Base-by-base conservation (phyloP, 2,113 vertebrate species). In the Pampusana beccarii region DNA sequence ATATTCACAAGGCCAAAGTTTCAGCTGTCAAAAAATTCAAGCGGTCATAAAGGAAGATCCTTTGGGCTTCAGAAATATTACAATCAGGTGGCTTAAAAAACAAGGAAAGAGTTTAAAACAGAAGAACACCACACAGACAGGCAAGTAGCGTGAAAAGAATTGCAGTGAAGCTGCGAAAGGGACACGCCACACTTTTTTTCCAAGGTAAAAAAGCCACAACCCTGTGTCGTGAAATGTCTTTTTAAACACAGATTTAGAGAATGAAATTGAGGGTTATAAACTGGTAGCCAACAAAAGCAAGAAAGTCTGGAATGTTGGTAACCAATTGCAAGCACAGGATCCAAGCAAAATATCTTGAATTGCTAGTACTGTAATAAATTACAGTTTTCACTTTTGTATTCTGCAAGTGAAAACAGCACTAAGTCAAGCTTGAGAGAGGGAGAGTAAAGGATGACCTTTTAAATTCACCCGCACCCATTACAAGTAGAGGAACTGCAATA, bases 321-420 rank as follows among this genome's bases (percentile, higher is more conserved):
- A 98, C 98, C 96, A 36, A 95, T 67, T 92, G 88, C 85, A 80
- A 88, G 84, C 86, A 54, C 65, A 83, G 86, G 89, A 95, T 98
- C 98, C 98, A 98, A 98, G 97, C 90, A 98, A 98, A 98, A 98
- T 97, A 98, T 97, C 97, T 98, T 98, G 97, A 97, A 98, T 98
- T 98, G 98, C 98, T 97, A 90, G 98, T 94, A 97, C 95, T 93
- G 75, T 97, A 97, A 98, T 98, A 98, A 98, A 98, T 98, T 98
- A 97, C 60, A 97, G 97, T 97, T 98, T 97, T 98, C 96, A 97
- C 97, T 95, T 98, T 98, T 97, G 96, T 97, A 84, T 97, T 98
- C 97, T 97, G 92, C 97, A 97, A 98, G 97, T 97, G 97, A 98
- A 98, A 98, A 98, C 96, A 98, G 96, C 97, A 97, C 69, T 89